These are phyloP conservation scores for Xiphophorus couchianus DNA, from an alignment of 2,113 vertebrate species.

Conservation along the genomic window DNA sequence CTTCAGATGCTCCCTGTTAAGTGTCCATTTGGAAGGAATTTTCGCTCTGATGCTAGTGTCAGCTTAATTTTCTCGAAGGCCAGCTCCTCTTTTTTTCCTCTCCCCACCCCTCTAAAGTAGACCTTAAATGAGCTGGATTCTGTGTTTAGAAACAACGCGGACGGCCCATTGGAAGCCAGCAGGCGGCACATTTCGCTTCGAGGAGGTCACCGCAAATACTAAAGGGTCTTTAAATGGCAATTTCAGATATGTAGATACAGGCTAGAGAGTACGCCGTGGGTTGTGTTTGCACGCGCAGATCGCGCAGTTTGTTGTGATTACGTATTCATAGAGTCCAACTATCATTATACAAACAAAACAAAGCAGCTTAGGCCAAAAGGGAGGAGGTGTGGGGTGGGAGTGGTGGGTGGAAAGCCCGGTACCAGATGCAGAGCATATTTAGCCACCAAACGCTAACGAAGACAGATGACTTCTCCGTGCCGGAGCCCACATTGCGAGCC, in stretches of 20 bases:
- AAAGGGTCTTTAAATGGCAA: constrained; percentile 61
- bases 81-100: constrained; percentile 11
- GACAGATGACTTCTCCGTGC: constrained; percentile 74
- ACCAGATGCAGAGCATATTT: constrained; percentile 81
- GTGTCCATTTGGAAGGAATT: constrained; percentile 73
- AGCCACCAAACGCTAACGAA: constrained; percentile 75
- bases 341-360: constrained; percentile 72
- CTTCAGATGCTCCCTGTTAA: constrained; percentile 79
- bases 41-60: constrained; percentile 72
- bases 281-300: constrained; percentile 15
- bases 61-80: constrained; percentile 71
- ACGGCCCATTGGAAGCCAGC: constrained; percentile 47
- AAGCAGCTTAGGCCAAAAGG: constrained; percentile 55
- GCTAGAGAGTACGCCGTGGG: constrained; percentile 23
- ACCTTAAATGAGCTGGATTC: constrained; percentile 42
- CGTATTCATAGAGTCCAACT: constrained; percentile 63
- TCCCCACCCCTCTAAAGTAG: constrained; percentile 10
- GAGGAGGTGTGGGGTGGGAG: neutral
- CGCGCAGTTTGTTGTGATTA: constrained; percentile 46
- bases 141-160: constrained; percentile 40
- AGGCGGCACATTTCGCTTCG: constrained; percentile 35
- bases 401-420: constrained; percentile 40
- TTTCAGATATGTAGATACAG: constrained; percentile 52
- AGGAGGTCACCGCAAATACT: constrained; percentile 58
- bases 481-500: constrained; percentile 56